A percentile compares a stretch with the other conserved stretches of the same genome.
Evolutionary conservation across 2,113 vertebrate species (phyloP).

Genomic region (Rhinopomastus cyanomelas): DNA sequence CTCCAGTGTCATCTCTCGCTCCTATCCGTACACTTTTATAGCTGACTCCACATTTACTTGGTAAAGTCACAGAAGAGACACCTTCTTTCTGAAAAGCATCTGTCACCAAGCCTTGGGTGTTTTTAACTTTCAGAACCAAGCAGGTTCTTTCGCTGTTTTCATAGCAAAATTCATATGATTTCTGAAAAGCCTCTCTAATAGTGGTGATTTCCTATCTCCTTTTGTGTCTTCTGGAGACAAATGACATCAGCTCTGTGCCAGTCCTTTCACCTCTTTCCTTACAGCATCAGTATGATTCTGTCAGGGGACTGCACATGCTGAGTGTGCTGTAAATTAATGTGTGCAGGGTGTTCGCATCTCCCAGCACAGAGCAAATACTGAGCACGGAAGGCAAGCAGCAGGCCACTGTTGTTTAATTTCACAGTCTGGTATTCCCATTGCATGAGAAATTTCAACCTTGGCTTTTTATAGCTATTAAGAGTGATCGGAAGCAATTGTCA

Average conservation of each 20-base stretch:
- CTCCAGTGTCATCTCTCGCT: neutral
- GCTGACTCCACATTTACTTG: neutral
- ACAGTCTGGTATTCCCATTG: slow-evolving; percentile 4
- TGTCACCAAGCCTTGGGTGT: neutral
- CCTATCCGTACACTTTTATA: neutral
- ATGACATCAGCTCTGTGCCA: neutral
- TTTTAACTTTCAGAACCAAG: rapidly evolving
- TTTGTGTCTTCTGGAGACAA: neutral
- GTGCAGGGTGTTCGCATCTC: neutral
- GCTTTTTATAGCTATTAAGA: neutral
- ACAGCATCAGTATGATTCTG: neutral
- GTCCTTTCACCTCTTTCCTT: neutral
- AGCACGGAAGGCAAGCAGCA: slow-evolving; percentile 4
- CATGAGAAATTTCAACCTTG: neutral
- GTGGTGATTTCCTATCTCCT: neutral
- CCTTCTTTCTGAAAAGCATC: neutral
- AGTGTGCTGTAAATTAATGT: neutral
- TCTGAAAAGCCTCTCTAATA: neutral
- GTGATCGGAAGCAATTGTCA: slow-evolving; percentile 18
- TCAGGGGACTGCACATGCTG: neutral
- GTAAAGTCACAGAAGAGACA: neutral
- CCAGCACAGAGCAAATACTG: neutral
- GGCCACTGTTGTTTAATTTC: slow-evolving; percentile 22
- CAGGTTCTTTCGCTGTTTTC: neutral
- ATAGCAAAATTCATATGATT: neutral